These are phyloP conservation scores for Ceratotherium simum DNA, from an alignment of 2,113 vertebrate genomes.

Conservation along the genomic window DNA sequence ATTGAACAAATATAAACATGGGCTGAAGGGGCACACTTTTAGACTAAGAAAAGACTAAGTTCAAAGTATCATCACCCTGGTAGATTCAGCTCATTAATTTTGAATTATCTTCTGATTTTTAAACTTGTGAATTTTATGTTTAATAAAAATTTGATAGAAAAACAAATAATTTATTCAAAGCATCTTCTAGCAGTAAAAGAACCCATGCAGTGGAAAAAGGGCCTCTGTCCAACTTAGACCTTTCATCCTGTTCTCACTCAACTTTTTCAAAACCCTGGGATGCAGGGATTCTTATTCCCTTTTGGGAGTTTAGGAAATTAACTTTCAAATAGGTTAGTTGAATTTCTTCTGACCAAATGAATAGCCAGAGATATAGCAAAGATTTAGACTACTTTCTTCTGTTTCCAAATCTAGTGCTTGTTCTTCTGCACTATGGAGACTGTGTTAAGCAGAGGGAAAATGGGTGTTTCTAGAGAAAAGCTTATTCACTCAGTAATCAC, in stretches of 20 bases:
- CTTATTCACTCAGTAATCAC: not conserved
- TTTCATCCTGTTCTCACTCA: not conserved
- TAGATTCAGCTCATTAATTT: conserved; percentile 22
- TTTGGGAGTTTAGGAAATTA: not conserved
- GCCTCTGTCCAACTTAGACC: not conserved
- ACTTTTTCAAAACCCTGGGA: not conserved
- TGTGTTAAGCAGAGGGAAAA: not conserved
- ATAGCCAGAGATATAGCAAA: not conserved
- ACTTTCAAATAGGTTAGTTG: not conserved
- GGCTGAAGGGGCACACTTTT: not conserved
- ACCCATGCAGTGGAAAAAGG: not conserved
- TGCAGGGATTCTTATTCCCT: not conserved
- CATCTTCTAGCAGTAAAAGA: not conserved
- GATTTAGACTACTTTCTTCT: not conserved
- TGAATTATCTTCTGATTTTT: not conserved
- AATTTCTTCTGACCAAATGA: not conserved
- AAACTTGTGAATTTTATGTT: not conserved
- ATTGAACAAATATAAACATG: not conserved
- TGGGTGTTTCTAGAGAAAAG: not conserved
- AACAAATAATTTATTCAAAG: not conserved
- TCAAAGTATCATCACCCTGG: not conserved
- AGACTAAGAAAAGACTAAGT: not conserved
- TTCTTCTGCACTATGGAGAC: not conserved
- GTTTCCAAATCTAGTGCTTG: not conserved
- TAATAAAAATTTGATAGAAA: not conserved